A percentile compares a stretch with the other conserved stretches of the same genome.
phyloP scores from a whole-genome alignment of 2,888 invertebrate species.

The Timandra comae region DNA sequence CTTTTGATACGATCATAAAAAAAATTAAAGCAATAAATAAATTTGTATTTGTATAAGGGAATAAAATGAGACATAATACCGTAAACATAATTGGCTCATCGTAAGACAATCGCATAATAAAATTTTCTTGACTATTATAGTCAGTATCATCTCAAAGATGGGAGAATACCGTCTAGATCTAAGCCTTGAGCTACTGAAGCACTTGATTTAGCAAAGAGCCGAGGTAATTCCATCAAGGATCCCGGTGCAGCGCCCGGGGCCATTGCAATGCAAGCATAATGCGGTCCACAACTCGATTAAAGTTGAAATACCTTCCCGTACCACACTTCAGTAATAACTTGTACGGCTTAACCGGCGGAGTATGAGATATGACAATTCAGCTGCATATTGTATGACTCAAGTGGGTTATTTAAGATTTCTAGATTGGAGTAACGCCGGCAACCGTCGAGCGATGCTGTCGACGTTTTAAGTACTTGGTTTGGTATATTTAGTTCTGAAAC shows the following conservation, averaged over 20 bases:
- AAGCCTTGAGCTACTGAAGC: conserved; percentile 2
- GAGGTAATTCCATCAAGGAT: conserved; percentile 36
- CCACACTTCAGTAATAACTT: conserved; percentile 27
- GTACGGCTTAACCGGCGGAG: conserved; percentile 7
- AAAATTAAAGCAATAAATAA: no score
- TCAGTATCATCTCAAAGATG: not conserved
- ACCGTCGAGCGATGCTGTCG: no score
- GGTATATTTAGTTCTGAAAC: no score
- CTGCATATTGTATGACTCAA: conserved; percentile 7
- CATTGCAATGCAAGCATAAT: conserved; percentile 45
- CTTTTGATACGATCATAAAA: no score
- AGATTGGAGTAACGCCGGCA: no score
- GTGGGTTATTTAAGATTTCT: conserved; percentile 1
- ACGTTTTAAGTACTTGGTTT: no score
- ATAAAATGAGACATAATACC: no score
- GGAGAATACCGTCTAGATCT: not conserved
- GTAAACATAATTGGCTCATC: no score
- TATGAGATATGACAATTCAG: conserved; percentile 10
- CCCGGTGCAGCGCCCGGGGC: conserved; percentile 31
- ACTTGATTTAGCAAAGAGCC: conserved; percentile 45
- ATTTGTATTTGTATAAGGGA: no score
- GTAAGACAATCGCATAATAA: no score
- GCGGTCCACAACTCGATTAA: conserved; percentile 43
- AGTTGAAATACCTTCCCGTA: conserved; percentile 35
- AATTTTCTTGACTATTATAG: no score